Evolutionary conservation across 2,113 vertebrate genomes (phyloP).

Genomic region (Sakesphorus luctuosus): DNA sequence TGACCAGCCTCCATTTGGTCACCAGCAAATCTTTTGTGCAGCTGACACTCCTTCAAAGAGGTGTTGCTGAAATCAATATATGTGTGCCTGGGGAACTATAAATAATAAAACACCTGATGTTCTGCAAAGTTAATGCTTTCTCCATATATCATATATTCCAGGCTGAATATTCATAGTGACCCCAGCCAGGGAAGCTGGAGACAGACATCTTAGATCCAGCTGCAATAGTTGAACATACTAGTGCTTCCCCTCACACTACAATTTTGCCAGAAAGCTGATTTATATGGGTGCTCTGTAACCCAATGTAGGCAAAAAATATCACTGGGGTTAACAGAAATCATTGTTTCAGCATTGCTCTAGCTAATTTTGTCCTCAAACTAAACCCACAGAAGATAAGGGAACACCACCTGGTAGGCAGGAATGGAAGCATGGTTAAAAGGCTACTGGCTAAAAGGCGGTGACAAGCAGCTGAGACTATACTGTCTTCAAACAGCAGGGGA

Average conservation of each 20-base stretch:
- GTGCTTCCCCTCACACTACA: background rate
- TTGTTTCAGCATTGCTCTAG: background rate
- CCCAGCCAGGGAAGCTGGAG: background rate
- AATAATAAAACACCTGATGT: conserved; percentile 35
- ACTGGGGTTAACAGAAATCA: background rate
- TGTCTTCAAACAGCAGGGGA: conserved; percentile 8
- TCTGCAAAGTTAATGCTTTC: background rate
- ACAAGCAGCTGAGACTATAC: background rate
- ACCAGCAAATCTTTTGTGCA: conserved; percentile 30
- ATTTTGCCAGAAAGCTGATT: background rate
- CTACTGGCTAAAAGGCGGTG: background rate
- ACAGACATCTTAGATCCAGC: background rate
- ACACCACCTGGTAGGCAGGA: conserved; percentile 20
- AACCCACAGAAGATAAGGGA: background rate
- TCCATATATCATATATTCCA: background rate
- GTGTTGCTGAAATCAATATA: conserved; percentile 45
- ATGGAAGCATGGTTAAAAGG: background rate
- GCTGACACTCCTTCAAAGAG: conserved; percentile 21
- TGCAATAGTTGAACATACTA: background rate
- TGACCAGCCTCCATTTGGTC: background rate
- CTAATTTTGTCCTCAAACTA: background rate
- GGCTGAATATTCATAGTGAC: background rate
- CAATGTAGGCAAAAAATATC: background rate
- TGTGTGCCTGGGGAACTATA: background rate
- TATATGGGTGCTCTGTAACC: background rate